Evolutionary conservation across 2,797 vertebrate species (phyloP).

Genomic region (Harpagifer antarcticus): DNA sequence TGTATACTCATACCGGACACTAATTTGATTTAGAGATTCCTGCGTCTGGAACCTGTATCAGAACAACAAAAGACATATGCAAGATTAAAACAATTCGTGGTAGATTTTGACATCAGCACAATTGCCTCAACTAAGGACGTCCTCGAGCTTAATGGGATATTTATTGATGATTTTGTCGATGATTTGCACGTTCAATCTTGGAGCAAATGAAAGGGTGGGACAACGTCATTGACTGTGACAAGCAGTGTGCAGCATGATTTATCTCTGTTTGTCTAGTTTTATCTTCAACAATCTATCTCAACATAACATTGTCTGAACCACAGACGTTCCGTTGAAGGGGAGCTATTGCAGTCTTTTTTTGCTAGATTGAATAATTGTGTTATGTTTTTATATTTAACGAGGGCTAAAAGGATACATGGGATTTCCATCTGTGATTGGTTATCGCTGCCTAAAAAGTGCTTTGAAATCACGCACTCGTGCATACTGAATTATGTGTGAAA

Average conservation of each 20-base stretch:
- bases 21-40: slow-evolving; percentile 69
- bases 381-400: slow-evolving; percentile 76
- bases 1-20: slow-evolving; percentile 51
- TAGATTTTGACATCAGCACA: slow-evolving; percentile 29
- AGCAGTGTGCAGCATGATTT: slow-evolving; percentile 58
- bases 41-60: slow-evolving; percentile 50
- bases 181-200: slow-evolving; percentile 59
- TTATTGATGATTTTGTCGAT: slow-evolving; percentile 68
- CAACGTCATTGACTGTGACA: slow-evolving; percentile 67
- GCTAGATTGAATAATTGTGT: background rate
- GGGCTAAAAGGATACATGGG: slow-evolving; percentile 73
- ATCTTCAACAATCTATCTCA: slow-evolving; percentile 40
- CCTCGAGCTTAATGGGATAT: slow-evolving; percentile 62
- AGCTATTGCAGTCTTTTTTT: background rate
- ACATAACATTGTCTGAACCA: slow-evolving; percentile 17
- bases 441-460: slow-evolving; percentile 57
- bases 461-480: slow-evolving; percentile 74
- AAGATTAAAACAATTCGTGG: slow-evolving; percentile 3
- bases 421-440: slow-evolving; percentile 65
- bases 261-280: slow-evolving; percentile 65
- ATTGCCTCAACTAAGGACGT: slow-evolving; percentile 44
- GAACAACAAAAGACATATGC: slow-evolving; percentile 55
- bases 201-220: slow-evolving; percentile 75
- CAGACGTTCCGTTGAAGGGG: background rate
- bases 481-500: slow-evolving; percentile 82